Conservation (phyloP, 2,113 vertebrate species). For the Cricetomys ansorgei region DNA sequence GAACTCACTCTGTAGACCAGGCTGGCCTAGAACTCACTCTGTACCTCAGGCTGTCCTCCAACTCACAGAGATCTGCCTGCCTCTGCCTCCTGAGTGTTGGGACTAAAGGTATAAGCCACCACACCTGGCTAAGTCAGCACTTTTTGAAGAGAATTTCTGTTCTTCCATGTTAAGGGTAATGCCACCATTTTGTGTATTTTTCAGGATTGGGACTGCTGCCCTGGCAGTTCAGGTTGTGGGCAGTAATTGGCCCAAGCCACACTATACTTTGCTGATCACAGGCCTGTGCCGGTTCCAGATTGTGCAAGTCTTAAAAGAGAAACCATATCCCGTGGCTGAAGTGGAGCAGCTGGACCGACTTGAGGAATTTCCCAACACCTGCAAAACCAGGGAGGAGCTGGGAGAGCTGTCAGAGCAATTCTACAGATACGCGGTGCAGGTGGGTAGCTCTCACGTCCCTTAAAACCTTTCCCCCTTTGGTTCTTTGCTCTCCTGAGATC, state of each 20-base stretch:
- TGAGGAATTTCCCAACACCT: slow-evolving; percentile 90
- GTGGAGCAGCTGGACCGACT: slow-evolving; percentile 96
- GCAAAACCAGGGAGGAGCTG: slow-evolving; percentile 87
- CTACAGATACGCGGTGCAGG: slow-evolving; percentile 96
- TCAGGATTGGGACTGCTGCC: slow-evolving; percentile 95
- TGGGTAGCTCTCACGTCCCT: slow-evolving; percentile 65
- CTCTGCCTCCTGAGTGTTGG: background rate
- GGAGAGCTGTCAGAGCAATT: slow-evolving; percentile 94
- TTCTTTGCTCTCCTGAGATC: background rate
- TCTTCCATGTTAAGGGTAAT: background rate
- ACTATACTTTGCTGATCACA: slow-evolving; percentile 96
- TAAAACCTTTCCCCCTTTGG: background rate
- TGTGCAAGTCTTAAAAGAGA: slow-evolving; percentile 91
- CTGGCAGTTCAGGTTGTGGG: slow-evolving; percentile 97
- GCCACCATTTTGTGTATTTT: slow-evolving; percentile 24
- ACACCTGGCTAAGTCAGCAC: background rate
- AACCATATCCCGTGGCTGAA: slow-evolving; percentile 93
- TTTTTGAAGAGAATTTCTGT: background rate
- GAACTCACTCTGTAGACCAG: background rate
- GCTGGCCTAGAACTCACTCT: background rate
- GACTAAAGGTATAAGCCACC: background rate
- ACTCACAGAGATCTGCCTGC: background rate
- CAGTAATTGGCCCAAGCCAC: slow-evolving; percentile 99
- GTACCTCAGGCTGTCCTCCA: background rate
- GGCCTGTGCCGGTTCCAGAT: slow-evolving; percentile 96